Evolutionary conservation across 1,140 invertebrate genomes (phyloP).

Genomic region (Dendrolimus kikuchii): DNA sequence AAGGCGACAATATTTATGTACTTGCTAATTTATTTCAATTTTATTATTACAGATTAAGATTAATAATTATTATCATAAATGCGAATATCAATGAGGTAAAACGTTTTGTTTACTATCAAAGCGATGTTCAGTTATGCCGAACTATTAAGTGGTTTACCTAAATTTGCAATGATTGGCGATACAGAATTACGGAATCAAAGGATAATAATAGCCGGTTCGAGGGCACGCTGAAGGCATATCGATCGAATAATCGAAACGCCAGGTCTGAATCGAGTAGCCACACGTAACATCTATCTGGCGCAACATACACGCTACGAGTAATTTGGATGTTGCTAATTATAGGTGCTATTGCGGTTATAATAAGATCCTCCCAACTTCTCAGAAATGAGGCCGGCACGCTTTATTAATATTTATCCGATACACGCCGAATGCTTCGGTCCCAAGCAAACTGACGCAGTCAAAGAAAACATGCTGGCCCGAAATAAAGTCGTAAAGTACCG

Average conservation of each 20-base stretch:
- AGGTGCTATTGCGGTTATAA: conserved; percentile 72
- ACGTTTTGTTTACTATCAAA: too few relatives aligned
- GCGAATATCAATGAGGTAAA: too few relatives aligned
- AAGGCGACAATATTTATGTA: too few relatives aligned
- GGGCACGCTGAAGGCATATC: conserved; percentile 12
- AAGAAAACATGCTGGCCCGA: conserved; percentile 65
- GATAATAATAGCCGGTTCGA: too few relatives aligned
- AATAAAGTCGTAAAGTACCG: conserved; percentile 69
- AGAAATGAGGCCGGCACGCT: conserved; percentile 65
- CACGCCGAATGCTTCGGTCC: conserved; percentile 52
- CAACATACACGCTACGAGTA: conserved; percentile 54
- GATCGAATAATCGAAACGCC: conserved; percentile 31
- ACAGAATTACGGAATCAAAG: too few relatives aligned
- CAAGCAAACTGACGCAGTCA: conserved; percentile 66
- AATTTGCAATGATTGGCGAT: too few relatives aligned
- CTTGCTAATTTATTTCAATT: too few relatives aligned
- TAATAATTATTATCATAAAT: too few relatives aligned
- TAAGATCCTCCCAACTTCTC: conserved; percentile 69
- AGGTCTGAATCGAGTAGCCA: conserved; percentile 40
- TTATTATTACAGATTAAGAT: too few relatives aligned
- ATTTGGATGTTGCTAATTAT: conserved; percentile 69
- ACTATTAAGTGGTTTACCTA: too few relatives aligned
- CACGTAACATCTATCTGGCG: conserved; percentile 56
- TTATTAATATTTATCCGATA: conserved; percentile 73
- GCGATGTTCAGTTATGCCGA: too few relatives aligned